Evolutionary conservation across 2,797 vertebrate species (phyloP).

Genomic region (Rhinogobio ventralis): DNA sequence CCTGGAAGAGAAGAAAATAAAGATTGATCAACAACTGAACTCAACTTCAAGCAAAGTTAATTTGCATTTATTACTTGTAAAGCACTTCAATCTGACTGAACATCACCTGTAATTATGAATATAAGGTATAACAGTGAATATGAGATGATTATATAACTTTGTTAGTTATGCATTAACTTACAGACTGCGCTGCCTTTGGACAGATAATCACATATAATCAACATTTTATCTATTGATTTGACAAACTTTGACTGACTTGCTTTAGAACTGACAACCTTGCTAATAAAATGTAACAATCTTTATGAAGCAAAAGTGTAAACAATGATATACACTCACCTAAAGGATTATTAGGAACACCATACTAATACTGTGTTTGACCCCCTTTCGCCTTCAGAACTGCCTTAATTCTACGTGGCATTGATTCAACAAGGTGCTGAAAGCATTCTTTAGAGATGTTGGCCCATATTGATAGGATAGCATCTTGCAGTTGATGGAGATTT

Average conservation of each 20-base stretch:
- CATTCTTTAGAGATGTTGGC: no score
- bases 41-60: not conserved
- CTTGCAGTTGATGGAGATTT: no score
- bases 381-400: no score
- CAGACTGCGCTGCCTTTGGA: not conserved
- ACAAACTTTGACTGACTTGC: not conserved
- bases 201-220: slow-evolving; percentile 27
- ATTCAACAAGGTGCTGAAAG: no score
- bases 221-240: slow-evolving; percentile 4
- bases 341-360: no score
- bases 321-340: no score
- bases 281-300: not conserved
- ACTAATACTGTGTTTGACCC: no score
- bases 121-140: not conserved
- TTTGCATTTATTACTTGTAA: not conserved
- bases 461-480: no score
- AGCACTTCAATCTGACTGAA: not conserved
- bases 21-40: not conserved
- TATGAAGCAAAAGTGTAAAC: no score
- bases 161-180: slow-evolving; percentile 8
- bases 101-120: not conserved
- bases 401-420: no score
- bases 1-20: slow-evolving; percentile 73
- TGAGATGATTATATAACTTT: not conserved
- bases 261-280: not conserved